Conservation (phyloP, 2,888 invertebrate species). For the Andrena chrysosceles region DNA sequence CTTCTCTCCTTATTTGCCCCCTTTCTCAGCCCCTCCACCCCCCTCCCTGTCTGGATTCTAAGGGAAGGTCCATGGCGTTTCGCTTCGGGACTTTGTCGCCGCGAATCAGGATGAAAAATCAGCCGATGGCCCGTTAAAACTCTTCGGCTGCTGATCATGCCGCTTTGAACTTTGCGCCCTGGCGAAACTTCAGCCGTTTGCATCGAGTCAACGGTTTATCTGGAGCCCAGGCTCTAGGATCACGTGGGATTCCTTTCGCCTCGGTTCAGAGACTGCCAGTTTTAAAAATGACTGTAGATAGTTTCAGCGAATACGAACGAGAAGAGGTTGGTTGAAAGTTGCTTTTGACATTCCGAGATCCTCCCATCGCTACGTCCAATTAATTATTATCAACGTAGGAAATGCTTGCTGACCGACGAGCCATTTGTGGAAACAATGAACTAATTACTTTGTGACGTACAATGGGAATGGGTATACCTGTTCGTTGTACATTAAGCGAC, state of each 20-base stretch:
- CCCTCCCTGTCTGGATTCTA: conserved; percentile 14
- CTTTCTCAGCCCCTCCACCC: background rate
- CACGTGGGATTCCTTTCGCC: too few species aligned
- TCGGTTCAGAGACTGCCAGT: too few species aligned
- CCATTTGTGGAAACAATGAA: conserved; percentile 73
- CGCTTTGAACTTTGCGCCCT: conserved; percentile 2
- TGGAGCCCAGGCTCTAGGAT: background rate
- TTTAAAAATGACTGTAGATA: background rate
- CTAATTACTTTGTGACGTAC: conserved; percentile 71
- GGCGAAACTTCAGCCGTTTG: conserved; percentile 35
- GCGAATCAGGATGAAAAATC: conserved; percentile 72
- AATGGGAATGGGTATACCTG: conserved; percentile 68
- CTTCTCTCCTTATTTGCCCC: conserved; percentile 2
- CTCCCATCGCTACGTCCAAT: conserved; percentile 59
- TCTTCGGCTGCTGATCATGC: conserved; percentile 2
- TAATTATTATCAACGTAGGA: conserved; percentile 65
- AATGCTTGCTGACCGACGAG: conserved; percentile 62
- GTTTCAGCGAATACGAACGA: background rate
- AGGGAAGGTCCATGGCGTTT: conserved; percentile 11
- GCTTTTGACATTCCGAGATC: background rate
- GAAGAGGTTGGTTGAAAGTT: background rate
- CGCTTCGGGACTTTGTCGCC: conserved; percentile 60
- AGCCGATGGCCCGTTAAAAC: conserved; percentile 61
- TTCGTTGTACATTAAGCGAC: conserved; percentile 70
- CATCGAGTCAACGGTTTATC: background rate